These are phyloP conservation scores for Eulemur coronatus DNA, from an alignment of 2,797 vertebrate species.

Conservation along the genomic window DNA sequence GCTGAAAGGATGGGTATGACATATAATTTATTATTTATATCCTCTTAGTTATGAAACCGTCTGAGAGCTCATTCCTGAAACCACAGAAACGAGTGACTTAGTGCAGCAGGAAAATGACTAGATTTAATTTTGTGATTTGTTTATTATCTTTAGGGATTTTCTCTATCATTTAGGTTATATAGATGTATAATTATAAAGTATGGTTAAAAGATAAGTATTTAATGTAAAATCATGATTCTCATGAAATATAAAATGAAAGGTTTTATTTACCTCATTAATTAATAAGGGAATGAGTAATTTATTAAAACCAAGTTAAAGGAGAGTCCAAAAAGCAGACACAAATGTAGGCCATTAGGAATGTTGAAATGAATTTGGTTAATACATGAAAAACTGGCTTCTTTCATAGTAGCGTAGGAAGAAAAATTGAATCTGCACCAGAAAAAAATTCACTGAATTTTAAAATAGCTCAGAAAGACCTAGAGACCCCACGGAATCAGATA, in stretches of 20 bases:
- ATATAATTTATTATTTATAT: constrained; percentile 7
- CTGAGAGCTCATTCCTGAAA: background rate
- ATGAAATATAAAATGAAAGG: background rate
- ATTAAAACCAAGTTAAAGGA: background rate
- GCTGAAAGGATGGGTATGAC: background rate
- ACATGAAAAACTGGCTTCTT: background rate
- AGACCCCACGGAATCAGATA: background rate
- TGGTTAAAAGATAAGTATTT: background rate
- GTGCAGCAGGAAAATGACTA: background rate
- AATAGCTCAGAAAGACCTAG: background rate
- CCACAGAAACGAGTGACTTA: background rate
- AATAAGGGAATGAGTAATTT: background rate
- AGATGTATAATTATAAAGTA: background rate
- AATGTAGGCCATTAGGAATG: background rate
- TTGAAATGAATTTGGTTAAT: background rate
- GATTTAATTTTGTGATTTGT: background rate
- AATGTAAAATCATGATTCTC: background rate
- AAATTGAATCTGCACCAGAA: background rate
- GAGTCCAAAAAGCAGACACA: background rate
- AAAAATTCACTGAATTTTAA: background rate
- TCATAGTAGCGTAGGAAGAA: background rate
- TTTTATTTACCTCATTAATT: background rate
- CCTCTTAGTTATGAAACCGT: background rate
- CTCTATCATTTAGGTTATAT: background rate
- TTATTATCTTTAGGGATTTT: background rate